Conservation (phyloP, 2,113 vertebrate genomes). For the Rhea americana region DNA sequence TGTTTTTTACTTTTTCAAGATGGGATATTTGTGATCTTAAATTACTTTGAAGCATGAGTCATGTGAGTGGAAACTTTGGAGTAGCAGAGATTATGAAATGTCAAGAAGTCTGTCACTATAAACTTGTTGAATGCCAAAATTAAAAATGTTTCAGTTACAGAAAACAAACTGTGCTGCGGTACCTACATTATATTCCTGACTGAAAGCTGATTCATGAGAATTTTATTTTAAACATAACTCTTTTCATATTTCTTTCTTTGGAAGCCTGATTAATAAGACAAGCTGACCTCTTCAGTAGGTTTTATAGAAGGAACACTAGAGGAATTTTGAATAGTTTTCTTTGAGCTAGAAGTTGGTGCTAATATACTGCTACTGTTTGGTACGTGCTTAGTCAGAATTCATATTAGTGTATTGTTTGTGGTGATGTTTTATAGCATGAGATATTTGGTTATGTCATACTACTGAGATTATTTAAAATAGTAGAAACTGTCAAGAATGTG, state of each 20-base stretch:
- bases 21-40: background rate
- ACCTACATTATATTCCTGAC: background rate
- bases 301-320: background rate
- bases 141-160: background rate
- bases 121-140: background rate
- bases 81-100: background rate
- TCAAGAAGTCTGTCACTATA: background rate
- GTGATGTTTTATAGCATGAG: background rate
- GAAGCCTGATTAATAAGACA: background rate
- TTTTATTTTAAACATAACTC: background rate
- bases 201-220: background rate
- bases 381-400: background rate
- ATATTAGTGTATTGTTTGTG: background rate
- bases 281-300: background rate
- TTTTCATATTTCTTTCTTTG: background rate
- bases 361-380: background rate
- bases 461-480: background rate
- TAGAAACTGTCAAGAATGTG: background rate
- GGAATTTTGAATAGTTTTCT: background rate
- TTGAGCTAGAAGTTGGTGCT: background rate
- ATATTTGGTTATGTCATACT: background rate
- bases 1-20: background rate
- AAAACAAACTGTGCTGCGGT: background rate
- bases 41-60: slow-evolving; percentile 1
- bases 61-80: background rate